Percentiles rank a stretch among this genome's conserved stretches.
Conservation (phyloP, 2,888 invertebrate genomes). For the Ariolimax columbianus region DNA sequence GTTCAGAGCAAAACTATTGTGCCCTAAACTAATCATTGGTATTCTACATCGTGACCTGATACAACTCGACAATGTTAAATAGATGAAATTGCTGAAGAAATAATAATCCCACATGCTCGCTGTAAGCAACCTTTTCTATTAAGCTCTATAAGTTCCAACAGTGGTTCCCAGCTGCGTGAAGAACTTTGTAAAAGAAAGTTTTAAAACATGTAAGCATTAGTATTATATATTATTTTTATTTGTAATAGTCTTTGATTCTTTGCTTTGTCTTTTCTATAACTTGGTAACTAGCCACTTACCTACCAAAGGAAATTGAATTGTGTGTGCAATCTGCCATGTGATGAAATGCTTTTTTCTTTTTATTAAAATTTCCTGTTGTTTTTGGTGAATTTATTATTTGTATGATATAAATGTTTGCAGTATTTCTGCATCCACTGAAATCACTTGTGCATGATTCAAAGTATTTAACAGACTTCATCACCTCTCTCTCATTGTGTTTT, state of each 20-base stretch:
- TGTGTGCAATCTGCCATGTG: neutral
- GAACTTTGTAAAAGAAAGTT: no score
- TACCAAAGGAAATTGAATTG: neutral
- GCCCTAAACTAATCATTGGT: no score
- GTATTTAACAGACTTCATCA: neutral
- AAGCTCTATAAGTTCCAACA: no score
- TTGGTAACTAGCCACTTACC: neutral
- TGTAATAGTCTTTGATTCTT: neutral
- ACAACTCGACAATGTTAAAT: no score
- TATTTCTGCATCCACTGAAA: neutral
- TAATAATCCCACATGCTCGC: no score
- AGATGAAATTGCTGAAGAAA: no score
- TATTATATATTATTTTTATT: neutral
- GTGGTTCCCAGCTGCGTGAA: no score
- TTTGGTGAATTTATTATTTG: neutral
- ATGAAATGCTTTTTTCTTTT: neutral
- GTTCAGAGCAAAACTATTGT: no score
- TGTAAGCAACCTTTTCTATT: no score
- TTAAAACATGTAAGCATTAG: no score
- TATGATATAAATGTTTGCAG: neutral
- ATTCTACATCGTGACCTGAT: no score
- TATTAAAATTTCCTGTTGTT: neutral
- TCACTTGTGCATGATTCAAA: slow-evolving; percentile 6
- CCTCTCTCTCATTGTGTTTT: neutral
- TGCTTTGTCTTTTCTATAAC: neutral